phyloP scores from a whole-genome alignment of 2,797 vertebrate species.

The Pitangus sulphuratus region DNA sequence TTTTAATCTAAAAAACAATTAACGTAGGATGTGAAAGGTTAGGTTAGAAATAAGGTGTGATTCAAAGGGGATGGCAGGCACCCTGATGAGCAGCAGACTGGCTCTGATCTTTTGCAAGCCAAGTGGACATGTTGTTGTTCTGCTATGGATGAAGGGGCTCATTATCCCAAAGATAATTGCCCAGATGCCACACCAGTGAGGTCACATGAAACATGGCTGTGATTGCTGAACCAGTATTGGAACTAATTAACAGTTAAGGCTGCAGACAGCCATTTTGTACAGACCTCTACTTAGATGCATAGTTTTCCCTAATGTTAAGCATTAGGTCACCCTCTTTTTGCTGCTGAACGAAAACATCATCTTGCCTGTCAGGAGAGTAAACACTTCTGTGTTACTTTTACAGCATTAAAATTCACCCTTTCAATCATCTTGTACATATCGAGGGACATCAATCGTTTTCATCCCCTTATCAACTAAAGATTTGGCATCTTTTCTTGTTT shows the following conservation, averaged over 20 bases:
- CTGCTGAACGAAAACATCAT: not conserved
- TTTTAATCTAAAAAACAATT: constrained; percentile 77
- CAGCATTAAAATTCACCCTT: not conserved
- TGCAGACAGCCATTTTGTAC: constrained; percentile 34
- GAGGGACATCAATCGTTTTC: not conserved
- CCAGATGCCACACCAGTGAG: constrained; percentile 73
- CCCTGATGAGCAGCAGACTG: constrained; percentile 69
- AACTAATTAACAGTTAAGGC: constrained; percentile 71
- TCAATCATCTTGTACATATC: not conserved
- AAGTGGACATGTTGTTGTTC: constrained; percentile 69
- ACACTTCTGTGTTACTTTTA: not conserved
- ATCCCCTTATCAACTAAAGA: not conserved
- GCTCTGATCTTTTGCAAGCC: constrained; percentile 66
- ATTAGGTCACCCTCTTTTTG: not conserved
- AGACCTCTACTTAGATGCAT: not conserved
- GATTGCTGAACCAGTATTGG: constrained; percentile 47
- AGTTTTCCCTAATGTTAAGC: not conserved
- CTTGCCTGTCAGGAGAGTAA: not conserved
- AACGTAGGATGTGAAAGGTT: constrained; percentile 74
- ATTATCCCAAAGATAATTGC: constrained; percentile 79
- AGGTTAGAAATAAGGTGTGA: constrained; percentile 68
- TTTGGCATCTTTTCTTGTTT: not conserved
- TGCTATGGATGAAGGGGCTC: constrained; percentile 74
- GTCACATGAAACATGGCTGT: constrained; percentile 54
- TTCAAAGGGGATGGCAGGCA: constrained; percentile 53